Base-by-base conservation (phyloP, 2,888 invertebrate genomes). In the Nomada lathburiana region DNA sequence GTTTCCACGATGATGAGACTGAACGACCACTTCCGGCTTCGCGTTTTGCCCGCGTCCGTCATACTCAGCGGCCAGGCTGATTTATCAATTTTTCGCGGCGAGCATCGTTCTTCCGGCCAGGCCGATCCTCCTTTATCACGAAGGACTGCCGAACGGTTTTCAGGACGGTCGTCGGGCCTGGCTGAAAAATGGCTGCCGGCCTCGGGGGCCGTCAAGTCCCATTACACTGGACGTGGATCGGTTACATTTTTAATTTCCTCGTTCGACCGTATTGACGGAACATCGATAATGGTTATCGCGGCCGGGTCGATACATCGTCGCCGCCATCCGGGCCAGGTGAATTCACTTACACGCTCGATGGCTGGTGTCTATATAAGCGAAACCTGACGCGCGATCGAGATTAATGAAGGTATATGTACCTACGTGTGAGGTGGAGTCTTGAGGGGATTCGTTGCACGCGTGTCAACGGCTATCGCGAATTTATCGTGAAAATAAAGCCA, bases 221-320 rank as follows among this genome's bases (percentile, higher is more conserved):
- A 79, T 82, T 86, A 82, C 70, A 62, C 72, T 55, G 53, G 70
- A 78, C 80, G 69, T 36, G 83, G 80, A 83, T 87, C 71, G 78
- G 86, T 87, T 90, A 86, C 84, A 90, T 88, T 90, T 90, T 90
- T 89, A 89, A 90, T 87, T 90, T 83, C 82, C 82, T 84, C 79
- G 86, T 82, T 82, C 84, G 82, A 26, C 52, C 74, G 78, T 79
- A 78, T 81, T 84, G 88, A 86, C 89, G 83, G 83, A 71, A 82
- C 80, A 88, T 88, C 87, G 84, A 88, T 90, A 87, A 83, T 75
- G 74, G 81, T 83, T 82, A 82, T 83, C 87, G 80, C 50, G 47
- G 44, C 42, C 52, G 29, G 23, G 44, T 62, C 74, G 82, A 86
- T 78, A 86, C 77, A 86, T 53, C 78, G 78, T 76, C 72, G 64